These are phyloP conservation scores for Psophia crepitans DNA, from an alignment of 2,113 vertebrate genomes.

Conservation along the genomic window DNA sequence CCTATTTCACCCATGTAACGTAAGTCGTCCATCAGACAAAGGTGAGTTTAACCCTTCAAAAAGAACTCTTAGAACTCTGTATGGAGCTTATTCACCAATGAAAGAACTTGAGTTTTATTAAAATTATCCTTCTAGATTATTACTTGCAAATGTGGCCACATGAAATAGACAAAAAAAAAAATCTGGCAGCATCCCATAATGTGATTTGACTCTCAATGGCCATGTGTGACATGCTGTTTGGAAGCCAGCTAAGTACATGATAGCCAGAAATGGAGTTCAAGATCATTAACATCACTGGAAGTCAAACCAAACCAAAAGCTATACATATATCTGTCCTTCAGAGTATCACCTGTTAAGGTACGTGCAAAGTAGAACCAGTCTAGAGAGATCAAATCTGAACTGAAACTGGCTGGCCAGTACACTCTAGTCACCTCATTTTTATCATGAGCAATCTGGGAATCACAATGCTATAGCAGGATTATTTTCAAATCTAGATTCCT, in stretches of 20 bases:
- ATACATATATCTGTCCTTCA: not conserved
- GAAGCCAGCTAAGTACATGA: not conserved
- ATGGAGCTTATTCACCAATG: not conserved
- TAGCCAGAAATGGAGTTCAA: not conserved
- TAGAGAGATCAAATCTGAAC: not conserved
- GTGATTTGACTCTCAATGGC: not conserved
- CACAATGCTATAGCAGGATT: not conserved
- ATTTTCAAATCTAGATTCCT: not conserved
- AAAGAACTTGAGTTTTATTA: not conserved
- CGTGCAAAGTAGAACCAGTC: not conserved
- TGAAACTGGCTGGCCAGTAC: not conserved
- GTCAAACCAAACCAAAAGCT: not conserved
- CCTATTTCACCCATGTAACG: not conserved
- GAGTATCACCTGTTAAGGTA: not conserved
- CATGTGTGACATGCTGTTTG: not conserved
- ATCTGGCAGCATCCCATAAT: not conserved
- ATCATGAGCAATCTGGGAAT: not conserved
- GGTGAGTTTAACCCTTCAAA: not conserved
- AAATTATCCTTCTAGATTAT: not conserved
- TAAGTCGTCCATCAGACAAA: not conserved
- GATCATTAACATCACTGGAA: not conserved
- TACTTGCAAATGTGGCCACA: not conserved
- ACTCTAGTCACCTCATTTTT: not conserved
- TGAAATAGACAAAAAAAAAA: not conserved
- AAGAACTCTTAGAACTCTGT: not conserved